phyloP scores from a whole-genome alignment of 2,797 vertebrate species.

The Pterois miles region DNA sequence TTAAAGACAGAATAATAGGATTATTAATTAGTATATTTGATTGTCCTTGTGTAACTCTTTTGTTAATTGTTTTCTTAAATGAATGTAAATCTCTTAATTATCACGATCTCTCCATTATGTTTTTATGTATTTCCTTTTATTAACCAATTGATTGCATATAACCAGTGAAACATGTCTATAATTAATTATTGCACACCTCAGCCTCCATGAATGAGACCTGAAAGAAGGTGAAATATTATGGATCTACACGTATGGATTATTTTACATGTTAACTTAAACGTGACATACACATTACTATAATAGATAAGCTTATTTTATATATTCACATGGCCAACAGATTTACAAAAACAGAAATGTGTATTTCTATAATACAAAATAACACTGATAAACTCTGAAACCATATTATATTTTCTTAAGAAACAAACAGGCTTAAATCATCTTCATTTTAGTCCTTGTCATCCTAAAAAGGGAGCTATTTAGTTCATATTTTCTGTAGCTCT shows the following conservation, averaged over 20 bases:
- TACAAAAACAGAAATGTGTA: background rate
- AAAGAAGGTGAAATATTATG: background rate
- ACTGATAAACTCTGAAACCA: background rate
- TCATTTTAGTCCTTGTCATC: background rate
- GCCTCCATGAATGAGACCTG: background rate
- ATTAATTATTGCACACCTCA: background rate
- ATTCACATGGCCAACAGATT: background rate
- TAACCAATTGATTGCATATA: background rate
- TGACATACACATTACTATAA: background rate
- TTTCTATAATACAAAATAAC: background rate
- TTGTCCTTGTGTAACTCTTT: background rate
- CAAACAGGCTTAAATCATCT: background rate
- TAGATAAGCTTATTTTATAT: background rate
- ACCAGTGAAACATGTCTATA: background rate
- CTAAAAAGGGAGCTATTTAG: background rate
- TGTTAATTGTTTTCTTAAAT: background rate
- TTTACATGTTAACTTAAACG: background rate
- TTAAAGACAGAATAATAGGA: background rate
- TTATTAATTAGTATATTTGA: background rate
- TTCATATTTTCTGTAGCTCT: background rate
- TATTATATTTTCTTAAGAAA: background rate
- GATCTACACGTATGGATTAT: background rate
- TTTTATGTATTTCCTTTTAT: background rate
- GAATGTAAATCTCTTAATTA: background rate
- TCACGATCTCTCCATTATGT: background rate